Base-by-base conservation (phyloP, 2,888 invertebrate genomes). In the Gymnosoma rotundatum region DNA sequence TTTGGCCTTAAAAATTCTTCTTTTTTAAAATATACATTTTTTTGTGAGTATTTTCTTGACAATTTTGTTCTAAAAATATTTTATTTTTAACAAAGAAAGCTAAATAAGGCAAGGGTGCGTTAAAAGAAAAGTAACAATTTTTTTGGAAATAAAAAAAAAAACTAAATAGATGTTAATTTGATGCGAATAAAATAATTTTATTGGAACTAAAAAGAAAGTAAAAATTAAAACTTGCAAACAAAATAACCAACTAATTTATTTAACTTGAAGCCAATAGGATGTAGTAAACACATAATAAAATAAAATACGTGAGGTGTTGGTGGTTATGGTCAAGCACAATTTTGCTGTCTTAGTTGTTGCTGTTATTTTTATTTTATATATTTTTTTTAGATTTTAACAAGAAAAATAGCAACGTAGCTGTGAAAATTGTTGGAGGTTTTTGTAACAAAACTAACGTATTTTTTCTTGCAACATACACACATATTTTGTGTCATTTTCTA, bases 261-360 rank as follows among this genome's bases (percentile, higher is more conserved):
- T n/a, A 9, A 61, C 36, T 25, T 45, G 0, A 48, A 18, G 10
- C 6, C 2, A 7, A 7, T 9, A 12, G 38, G 38, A 7, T 60
- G 61, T 25, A 74, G 63, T 38, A 58, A 0, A 12, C 42, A 12
- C n/a, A 7, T n/a, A 32, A 32, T 25, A 63, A 50, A 52, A 60
- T 25, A 60, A 63, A 66, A 70, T 64, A 32, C 50, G 66, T 52
- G 42, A 75, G 75, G 81, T 81, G 78, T 81, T 74, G 84, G 84
- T 81, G 84, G 81, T 84, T 81, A 81, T 78, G 84, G 84, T 74
- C 78, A 81, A 78, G 81, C 84, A 78, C 84, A 78, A 78, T 81
- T 70, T 81, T 81, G 78, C 60, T 69, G 81, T 80, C 70, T 67
- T 36, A 6, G 69, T 72, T 75, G 45, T 38, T 60, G 48, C 38